Evolutionary conservation across 2,888 invertebrate genomes (phyloP), one percentile per base, ranked within the genome.

Genomic region (Phyllotreta striolata): DNA sequence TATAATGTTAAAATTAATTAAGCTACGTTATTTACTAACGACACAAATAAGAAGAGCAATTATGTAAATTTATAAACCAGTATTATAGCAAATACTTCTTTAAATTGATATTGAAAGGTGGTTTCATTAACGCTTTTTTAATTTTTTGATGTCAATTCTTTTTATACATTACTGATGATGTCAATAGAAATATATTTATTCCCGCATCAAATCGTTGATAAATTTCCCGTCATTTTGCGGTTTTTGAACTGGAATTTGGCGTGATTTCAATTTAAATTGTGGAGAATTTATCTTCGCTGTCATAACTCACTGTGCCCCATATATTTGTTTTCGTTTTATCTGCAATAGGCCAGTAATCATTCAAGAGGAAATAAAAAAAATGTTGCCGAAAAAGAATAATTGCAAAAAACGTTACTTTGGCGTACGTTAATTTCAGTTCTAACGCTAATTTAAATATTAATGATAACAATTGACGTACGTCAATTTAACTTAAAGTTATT

Each of bases 241-340:
- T 40, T 12, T 34, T 38, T 24, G 3, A 9, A 46, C 37, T 46
- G 34, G 34, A 47, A 57, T 57, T 57, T 57, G 47, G 47, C 38
- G 38, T 34, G 57, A 47, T 47, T 57, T 57, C 57, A 57, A 57
- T 57, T 57, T 47, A 47, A 57, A 57, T 47, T 39, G 47, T 56
- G 47, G 47, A 47, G 14, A 57, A 57, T 57, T 37, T 24, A 57
- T 47, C 24, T 47, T 14, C 14, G 12, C 47, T 8, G 13, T 40
- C 14, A 57, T 57, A 57, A 47, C 39, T 57, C 57, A 57, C 3
- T n/a, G 8, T 47, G 57, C 39, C 39, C 38, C 35, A 43, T 35
- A 4, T 6, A 55, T 35, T 43, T 41, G 52, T 52, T 38, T 52
- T 13, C 55, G 35, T 55, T 41, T 35, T 39, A 54, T n/a, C 41